Percentiles rank a stretch among this genome's conserved stretches.
phyloP scores from a whole-genome alignment of 2,113 vertebrate genomes.

The Cepphus grylle region DNA sequence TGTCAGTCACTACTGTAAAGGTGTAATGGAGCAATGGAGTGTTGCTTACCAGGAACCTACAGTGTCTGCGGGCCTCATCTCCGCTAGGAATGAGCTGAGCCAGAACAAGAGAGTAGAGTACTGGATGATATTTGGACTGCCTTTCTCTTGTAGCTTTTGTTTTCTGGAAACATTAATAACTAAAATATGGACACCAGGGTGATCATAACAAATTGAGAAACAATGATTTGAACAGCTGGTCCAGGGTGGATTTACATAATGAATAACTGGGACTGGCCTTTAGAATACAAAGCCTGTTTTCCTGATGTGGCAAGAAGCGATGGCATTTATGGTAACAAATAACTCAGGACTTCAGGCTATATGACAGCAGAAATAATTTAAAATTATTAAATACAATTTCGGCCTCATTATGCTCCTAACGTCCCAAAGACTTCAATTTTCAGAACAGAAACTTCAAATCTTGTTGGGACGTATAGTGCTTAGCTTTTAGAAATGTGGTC shows the following conservation, averaged over 20 bases:
- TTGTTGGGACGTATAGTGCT: neutral
- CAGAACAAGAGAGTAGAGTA: neutral
- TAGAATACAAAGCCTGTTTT: neutral
- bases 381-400: neutral
- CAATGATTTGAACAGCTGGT: neutral
- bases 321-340: neutral
- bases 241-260: neutral
- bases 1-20: neutral
- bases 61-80: neutral
- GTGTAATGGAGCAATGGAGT: neutral
- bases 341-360: neutral
- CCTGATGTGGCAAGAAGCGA: neutral
- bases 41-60: neutral
- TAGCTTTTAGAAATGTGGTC: neutral
- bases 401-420: neutral
- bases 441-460: neutral
- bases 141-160: neutral
- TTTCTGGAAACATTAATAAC: neutral
- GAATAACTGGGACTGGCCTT: neutral
- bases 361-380: neutral
- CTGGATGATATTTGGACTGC: neutral
- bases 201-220: neutral
- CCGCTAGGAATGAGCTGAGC: neutral
- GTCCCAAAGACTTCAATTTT: neutral
- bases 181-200: neutral